Evolutionary conservation across 2,888 invertebrate species (phyloP), one percentile per base, ranked within the genome.

Genomic region (Choreutis nemorana): DNA sequence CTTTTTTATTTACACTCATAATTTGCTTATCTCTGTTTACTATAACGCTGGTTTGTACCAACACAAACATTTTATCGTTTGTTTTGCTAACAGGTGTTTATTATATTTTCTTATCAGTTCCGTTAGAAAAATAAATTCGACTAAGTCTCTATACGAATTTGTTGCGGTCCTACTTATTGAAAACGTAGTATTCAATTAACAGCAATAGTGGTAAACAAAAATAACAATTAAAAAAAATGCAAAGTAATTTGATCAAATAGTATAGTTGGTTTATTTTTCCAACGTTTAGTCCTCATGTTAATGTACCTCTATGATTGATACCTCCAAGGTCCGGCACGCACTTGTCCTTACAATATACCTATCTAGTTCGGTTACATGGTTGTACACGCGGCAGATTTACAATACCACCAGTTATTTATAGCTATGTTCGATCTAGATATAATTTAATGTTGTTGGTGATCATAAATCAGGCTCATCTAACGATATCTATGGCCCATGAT

Each of bases 381-480:
- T 68, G 66, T 71, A 70, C 63, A 64, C 58, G 46, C 53, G 64
- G 64, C 70, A 70, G 73, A 73, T 77, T 77, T 77, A 78, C 71
- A 73, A 66, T 73, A 65, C 64, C 53, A 55, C 56, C 58, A 44
- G 55, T 66, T 68, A 77, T 78, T 77, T 77, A 78, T 77, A 48
- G 70, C 63, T 59, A 57, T 75, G 75, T 75, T 70, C 68, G 64
- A 67, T 73, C 68, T 70, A 73, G 70, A 73, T 73, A 70, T 75
- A 73, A 77, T 78, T 77, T 77, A 78, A 72, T 72, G 73, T 68
- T 70, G 72, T 65, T 61, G 61, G 58, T 54, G 48, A 44, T 49
- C 60, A 66, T 77, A 78, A 77, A 77, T 78, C 75, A 75, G 62
- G 60, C 56, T 65, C 75, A 65, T 72, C 77, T 59, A 49, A 46